Base-by-base conservation (phyloP, 1,140 invertebrate species). In the Drosophila subpulchrella region DNA sequence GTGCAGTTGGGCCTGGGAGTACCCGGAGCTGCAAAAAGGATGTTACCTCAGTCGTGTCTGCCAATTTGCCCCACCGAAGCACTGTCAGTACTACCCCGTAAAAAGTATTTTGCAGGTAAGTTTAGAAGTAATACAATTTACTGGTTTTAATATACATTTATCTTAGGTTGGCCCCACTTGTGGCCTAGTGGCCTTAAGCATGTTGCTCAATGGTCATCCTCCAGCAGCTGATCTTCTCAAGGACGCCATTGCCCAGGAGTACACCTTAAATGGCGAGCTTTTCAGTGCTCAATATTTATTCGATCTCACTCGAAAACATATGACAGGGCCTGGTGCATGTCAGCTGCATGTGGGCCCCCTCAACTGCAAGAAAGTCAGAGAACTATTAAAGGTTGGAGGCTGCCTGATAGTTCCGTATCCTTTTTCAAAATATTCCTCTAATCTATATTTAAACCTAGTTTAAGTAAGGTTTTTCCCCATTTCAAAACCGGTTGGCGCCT, bases 191-290 rank as follows among this genome's bases (percentile, higher is more conserved):
- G 96, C 97, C 6, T 89, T 97, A 11, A 95, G 95, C 36, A 97
- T 97, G 95, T 93, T 95, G 54, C 93, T 95, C 1, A 93, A 94
- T 70, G 94, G 95, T 48, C 93, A 95, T 47, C 93, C 94, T 3
- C 92, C 93, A 3, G 92, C 95, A 1, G 92, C 94, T 27, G 93
- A 95, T 58, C 92, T 97, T 6, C 41, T 92, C 95, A 15, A 92
- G 93, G 39, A 93, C 78, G 95, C 96, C 6, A 94, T 94, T 91
- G 84, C 91, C 3, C 91, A 93, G 72, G 94, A 94, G 4, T 97
- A 94, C 78, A 96, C 96, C 6, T 94, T 95, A 74, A 95, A 96
- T 78, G 97, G 97, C 4, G 97, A 98, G 94, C 96, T 98, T 93
- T 97, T 97, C 81, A 97, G 96, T 91, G 96, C 95, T 11, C 93